phyloP scores from a whole-genome alignment of 2,113 vertebrate genomes.

The Neofelis nebulosa region DNA sequence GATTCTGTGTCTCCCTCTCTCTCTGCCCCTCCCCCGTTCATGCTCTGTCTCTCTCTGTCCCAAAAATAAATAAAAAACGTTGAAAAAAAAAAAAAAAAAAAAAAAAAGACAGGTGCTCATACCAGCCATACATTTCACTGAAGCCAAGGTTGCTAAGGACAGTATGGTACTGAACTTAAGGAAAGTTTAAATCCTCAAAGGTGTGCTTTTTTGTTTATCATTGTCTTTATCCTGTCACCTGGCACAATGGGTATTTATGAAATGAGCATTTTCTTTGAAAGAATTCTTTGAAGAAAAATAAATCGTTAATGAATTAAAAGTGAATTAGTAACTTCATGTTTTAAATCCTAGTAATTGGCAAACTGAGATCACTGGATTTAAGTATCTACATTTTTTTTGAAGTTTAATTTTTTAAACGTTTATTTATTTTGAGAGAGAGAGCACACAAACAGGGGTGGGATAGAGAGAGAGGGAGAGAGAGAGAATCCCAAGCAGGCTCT shows the following conservation, averaged over 20 bases:
- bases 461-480: no score
- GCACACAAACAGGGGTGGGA: no score
- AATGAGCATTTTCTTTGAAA: conserved; percentile 34
- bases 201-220: neutral
- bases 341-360: neutral
- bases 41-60: no score
- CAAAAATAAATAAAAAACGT: no score
- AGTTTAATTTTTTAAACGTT: no score
- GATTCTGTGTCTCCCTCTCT: no score
- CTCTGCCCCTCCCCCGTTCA: no score
- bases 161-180: conserved; percentile 24
- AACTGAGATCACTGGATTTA: neutral
- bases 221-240: neutral
- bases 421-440: no score
- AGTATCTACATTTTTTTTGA: neutral
- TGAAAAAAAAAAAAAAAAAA: no score
- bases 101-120: neutral
- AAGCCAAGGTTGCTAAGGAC: neutral
- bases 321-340: conserved; percentile 52
- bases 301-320: neutral
- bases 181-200: conserved; percentile 15
- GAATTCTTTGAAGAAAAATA: neutral
- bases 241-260: neutral
- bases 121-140: neutral
- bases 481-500: no score